Base-by-base conservation (phyloP, 2,888 invertebrate genomes). In the Bhutanitis thaidina region DNA sequence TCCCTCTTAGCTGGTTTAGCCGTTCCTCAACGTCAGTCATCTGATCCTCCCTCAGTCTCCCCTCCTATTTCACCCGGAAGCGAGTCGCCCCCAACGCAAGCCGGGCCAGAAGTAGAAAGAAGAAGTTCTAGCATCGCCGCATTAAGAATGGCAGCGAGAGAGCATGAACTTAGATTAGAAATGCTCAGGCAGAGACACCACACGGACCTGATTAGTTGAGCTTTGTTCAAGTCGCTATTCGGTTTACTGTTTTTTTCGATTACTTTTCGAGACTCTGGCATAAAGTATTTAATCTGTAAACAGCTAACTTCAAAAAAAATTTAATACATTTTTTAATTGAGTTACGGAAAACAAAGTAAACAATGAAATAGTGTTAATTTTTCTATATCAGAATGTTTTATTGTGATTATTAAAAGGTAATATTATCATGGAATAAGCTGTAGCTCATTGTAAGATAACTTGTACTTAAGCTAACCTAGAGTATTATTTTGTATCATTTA, bases 81-180 rank as follows among this genome's bases (percentile, higher is more conserved):
- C 58, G 86, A 85, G 55, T 91, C 92, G 0, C 91, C 92, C 9
- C 88, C 91, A 14, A 69, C 83, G 57, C 55, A 84, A 5, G 67
- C 80, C 1, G 90, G 91, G 0, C 94, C 93, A 20, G 95, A 96
- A 58, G 93, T 95, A 50, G 96, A 96, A 77, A 90, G 96, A 59
- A 89, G 96, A 64, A 95, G 95, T 64, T 96, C 95, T 27, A 97
- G 97, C 69, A 97, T 97, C 64, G 97, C 96, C 0, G 94, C 96
- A 0, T 84, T 97, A 34, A 90, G 97, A 59, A 91, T 96, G 65
- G 97, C 97, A 62, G 97, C 97, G 0, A 91, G 97, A 45, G 97
- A 97, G 75, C 97, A 97, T 74, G 97, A 97, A 77, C 83, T 96
- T 41, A 92, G 96, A 72, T 86, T 96, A 64, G 96, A 96, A 78